Evolutionary conservation across 1,140 invertebrate genomes (phyloP).

Genomic region (Metopolophium dirhodum): DNA sequence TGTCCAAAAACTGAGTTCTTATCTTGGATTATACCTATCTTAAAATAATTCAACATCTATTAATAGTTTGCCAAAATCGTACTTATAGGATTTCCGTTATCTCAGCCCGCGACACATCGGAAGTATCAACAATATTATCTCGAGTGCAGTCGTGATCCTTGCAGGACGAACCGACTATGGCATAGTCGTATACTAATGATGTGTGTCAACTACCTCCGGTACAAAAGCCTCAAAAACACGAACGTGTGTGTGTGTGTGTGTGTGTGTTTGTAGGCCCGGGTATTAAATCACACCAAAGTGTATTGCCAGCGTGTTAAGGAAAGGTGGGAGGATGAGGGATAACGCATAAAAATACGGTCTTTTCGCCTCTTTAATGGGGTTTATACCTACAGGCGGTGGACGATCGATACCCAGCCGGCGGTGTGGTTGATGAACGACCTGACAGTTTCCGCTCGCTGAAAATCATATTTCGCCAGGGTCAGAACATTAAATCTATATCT

Average conservation of each 20-base stretch:
- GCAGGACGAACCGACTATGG: neutral
- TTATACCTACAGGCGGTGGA: slow-evolving; percentile 5
- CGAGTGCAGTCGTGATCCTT: neutral
- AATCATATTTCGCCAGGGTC: slow-evolving; percentile 55
- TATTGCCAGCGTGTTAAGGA: neutral
- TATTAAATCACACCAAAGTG: slow-evolving; percentile 2
- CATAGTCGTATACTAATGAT: neutral
- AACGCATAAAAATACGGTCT: slow-evolving; percentile 10
- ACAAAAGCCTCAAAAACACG: slow-evolving; percentile 11
- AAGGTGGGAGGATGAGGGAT: too few species aligned
- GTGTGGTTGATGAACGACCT: slow-evolving; percentile 51
- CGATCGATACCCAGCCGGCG: slow-evolving; percentile 41
- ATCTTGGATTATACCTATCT: too few species aligned
- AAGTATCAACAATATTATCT: neutral
- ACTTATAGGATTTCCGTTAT: neutral
- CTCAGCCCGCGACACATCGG: neutral
- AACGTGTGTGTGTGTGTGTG: neutral
- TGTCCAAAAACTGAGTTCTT: neutral
- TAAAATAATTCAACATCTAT: neutral
- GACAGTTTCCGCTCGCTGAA: slow-evolving; percentile 53
- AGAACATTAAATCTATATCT: slow-evolving; percentile 55
- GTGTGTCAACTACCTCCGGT: neutral
- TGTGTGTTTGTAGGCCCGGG: neutral
- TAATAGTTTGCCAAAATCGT: neutral
- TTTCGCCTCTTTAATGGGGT: slow-evolving; percentile 26